A percentile compares a stretch with the other conserved stretches of the same genome.
Evolutionary conservation across 2,888 invertebrate genomes (phyloP).

Genomic region (Epinotia ramella): DNA sequence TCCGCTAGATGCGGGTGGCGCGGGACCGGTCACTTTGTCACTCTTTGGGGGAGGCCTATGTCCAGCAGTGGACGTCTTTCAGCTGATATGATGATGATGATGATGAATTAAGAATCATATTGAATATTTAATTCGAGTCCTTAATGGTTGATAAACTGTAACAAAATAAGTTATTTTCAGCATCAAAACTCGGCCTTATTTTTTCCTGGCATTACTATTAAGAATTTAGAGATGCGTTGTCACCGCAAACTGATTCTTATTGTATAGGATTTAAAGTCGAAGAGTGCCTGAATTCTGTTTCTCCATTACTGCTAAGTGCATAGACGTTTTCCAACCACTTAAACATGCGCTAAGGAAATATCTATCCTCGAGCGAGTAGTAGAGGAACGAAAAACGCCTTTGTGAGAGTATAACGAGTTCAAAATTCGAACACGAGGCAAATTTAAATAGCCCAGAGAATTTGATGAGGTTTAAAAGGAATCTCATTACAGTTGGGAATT

Average conservation of each 20-base stretch:
- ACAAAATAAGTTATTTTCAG: conserved; percentile 13
- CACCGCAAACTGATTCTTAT: not conserved
- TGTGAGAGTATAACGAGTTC: conserved; percentile 29
- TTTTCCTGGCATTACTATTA: conserved; percentile 20
- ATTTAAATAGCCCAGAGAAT: not conserved
- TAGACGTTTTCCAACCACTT: conserved; percentile 44
- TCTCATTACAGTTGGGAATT: not conserved
- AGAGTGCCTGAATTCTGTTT: conserved; percentile 4
- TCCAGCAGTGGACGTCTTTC: too few species aligned
- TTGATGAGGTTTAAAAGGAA: not conserved
- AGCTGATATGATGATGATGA: too few species aligned
- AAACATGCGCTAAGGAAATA: conserved; percentile 41
- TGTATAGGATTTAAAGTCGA: not conserved
- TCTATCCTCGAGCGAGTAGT: conserved; percentile 40
- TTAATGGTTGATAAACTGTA: conserved; percentile 1
- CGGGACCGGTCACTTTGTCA: too few species aligned
- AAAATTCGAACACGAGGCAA: conserved; percentile 6
- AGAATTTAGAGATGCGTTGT: conserved; percentile 6
- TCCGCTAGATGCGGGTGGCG: too few species aligned
- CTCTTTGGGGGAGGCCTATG: too few species aligned
- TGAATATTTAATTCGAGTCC: not conserved
- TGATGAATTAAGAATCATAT: too few species aligned
- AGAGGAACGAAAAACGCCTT: conserved; percentile 29
- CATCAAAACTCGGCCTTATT: conserved; percentile 8
- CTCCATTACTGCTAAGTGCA: conserved; percentile 41